Percentiles rank a stretch among this genome's conserved stretches.
phyloP scores from a whole-genome alignment of 2,888 invertebrate species.

The Balanococcus diminutus region DNA sequence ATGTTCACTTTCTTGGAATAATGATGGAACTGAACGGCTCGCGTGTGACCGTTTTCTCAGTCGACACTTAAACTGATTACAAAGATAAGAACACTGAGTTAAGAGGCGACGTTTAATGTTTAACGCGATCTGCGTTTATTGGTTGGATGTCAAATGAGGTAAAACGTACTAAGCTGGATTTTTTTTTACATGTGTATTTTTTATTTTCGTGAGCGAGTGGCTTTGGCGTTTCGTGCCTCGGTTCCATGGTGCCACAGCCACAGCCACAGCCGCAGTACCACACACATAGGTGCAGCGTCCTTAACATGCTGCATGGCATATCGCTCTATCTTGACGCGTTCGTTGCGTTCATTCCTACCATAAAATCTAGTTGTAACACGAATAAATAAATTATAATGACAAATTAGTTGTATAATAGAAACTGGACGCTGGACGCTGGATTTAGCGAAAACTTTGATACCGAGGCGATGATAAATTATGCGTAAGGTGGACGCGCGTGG shows the following conservation, averaged over 20 bases:
- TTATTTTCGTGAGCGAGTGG: constrained; percentile 9
- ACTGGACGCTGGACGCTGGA: constrained; percentile 51
- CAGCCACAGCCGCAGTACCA: constrained; percentile 33
- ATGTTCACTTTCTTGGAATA: constrained; percentile 54
- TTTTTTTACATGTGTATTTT: constrained; percentile 33
- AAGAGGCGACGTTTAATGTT: constrained; percentile 54
- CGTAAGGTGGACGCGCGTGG: constrained; percentile 26
- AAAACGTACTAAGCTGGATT: constrained; percentile 38
- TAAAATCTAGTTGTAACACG: constrained; percentile 41
- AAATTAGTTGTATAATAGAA: constrained; percentile 47
- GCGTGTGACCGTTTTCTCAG: constrained; percentile 53
- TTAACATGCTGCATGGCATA: constrained; percentile 50
- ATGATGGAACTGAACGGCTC: constrained; percentile 51
- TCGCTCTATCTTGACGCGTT: constrained; percentile 49
- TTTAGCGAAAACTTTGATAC: constrained; percentile 45
- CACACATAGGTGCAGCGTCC: constrained; percentile 50
- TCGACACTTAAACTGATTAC: constrained; percentile 55
- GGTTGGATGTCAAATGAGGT: constrained; percentile 53
- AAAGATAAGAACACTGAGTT: constrained; percentile 52
- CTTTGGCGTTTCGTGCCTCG: constrained; percentile 6
- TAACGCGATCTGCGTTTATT: constrained; percentile 54
- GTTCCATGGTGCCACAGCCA: constrained; percentile 11
- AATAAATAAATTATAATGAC: constrained; percentile 53
- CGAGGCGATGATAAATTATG: constrained; percentile 35
- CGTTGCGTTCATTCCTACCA: neutral